Percentiles rank a stretch among this genome's conserved stretches.
These are phyloP conservation scores for Illadopsis cleaveri DNA, from an alignment of 2,113 vertebrate species.

Conservation along the genomic window DNA sequence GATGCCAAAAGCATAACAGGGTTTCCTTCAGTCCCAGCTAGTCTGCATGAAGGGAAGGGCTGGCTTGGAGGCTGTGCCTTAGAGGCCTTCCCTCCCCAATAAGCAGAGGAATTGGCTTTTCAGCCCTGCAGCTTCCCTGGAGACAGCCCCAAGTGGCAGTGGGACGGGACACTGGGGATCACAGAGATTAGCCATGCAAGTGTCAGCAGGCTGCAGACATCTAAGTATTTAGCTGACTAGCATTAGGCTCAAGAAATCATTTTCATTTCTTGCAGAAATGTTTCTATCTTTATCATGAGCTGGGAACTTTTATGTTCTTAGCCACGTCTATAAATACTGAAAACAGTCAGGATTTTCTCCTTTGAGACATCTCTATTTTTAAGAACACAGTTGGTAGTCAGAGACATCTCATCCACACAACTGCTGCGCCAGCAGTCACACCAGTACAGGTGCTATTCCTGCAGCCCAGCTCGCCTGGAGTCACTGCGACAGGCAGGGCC, in stretches of 20 bases:
- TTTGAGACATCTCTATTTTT: conserved; percentile 24
- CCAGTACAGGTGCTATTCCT: background rate
- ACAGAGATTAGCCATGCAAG: background rate
- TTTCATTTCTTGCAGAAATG: background rate
- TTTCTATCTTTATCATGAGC: conserved; percentile 1
- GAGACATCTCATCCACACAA: background rate
- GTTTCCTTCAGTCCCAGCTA: background rate
- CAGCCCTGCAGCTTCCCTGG: background rate
- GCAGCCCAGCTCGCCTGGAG: background rate
- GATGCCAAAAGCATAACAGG: background rate
- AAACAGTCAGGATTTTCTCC: background rate
- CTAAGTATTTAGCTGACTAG: background rate
- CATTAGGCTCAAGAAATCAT: background rate
- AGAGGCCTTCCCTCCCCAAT: background rate
- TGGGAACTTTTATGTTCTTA: background rate
- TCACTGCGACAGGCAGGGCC: background rate
- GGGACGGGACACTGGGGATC: background rate
- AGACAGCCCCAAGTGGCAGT: background rate
- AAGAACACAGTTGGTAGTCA: background rate
- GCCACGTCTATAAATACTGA: conserved; percentile 2
- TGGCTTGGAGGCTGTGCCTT: background rate
- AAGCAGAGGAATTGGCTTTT: background rate
- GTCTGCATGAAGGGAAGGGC: background rate
- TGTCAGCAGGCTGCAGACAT: background rate
- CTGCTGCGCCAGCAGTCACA: background rate